Evolutionary conservation across 2,888 invertebrate species (phyloP), one percentile per base, ranked within the genome.

Genomic region (Dendrolimus houi): DNA sequence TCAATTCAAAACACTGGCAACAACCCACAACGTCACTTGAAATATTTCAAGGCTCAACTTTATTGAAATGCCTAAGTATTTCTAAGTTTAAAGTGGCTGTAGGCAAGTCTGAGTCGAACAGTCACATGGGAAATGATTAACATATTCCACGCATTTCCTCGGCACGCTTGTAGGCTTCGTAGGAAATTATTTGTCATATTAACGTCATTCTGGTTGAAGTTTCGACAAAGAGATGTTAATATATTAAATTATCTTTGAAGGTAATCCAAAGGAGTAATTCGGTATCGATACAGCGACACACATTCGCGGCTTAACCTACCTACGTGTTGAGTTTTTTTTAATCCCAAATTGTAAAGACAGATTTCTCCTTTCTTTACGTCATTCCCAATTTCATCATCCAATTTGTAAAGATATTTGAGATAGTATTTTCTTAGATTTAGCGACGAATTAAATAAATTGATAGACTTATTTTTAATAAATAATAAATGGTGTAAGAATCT

Each of bases 131-230:
- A 79, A 81, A 78, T 79, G 77, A 87, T 87, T 87, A 83, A 77
- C 87, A 87, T 87, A 87, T 87, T 85, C 85, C 81, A 79, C 82
- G 81, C 83, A 81, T 84, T 83, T 78, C 79, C 79, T 69, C 69
- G 66, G 70, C 71, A 66, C 71, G 69, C 71, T 75, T 73, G 80
- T 84, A 83, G 85, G 84, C 87, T 81, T 75, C 74, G 71, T 71
- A 79, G 83, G 83, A 84, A 87, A 87, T 87, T 84, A 86, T 87
- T 87, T 87, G 86, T 87, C 87, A 87, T 85, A 87, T 87, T 87
- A 87, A 87, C 83, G 87, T 88, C 87, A 86, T 80, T 85, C 79
- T 65, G 60, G 67, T 70, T 70, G 70, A 77, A 81, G 79, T 82
- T 84, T 79, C 80, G 71, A 77, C 74, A 75, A 69, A 70, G 68